Conservation (phyloP, 2,888 invertebrate genomes). For the Trichogramma evanescens region DNA sequence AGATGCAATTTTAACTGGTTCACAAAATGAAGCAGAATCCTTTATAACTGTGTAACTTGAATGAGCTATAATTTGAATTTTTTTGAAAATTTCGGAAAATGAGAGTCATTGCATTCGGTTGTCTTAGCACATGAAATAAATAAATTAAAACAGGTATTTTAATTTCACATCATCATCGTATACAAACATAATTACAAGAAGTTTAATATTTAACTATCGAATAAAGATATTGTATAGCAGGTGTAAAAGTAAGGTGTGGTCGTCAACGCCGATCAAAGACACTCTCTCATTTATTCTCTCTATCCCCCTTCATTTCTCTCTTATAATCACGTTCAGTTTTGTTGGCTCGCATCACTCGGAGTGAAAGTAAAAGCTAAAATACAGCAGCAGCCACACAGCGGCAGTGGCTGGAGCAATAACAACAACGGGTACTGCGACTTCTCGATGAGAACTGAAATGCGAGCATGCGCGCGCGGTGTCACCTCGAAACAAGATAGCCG, state of each 20-base stretch:
- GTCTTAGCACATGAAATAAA: too few relatives aligned
- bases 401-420: background rate
- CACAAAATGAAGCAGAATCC: too few relatives aligned
- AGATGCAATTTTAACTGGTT: too few relatives aligned
- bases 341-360: background rate
- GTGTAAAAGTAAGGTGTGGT: constrained; percentile 5
- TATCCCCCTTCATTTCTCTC: background rate
- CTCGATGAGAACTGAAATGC: background rate
- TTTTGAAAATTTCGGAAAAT: too few relatives aligned
- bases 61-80: too few relatives aligned
- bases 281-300: constrained; percentile 1
- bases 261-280: constrained; percentile 8
- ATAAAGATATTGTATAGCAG: too few relatives aligned
- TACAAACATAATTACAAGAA: too few relatives aligned
- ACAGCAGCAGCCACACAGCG: background rate
- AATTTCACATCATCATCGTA: too few relatives aligned
- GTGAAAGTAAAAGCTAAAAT: constrained; percentile 18
- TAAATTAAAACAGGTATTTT: too few relatives aligned
- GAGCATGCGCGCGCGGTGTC: background rate
- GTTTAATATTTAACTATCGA: too few relatives aligned
- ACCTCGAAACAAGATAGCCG: constrained; percentile 7
- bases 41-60: too few relatives aligned
- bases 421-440: background rate
- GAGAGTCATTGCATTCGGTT: too few relatives aligned
- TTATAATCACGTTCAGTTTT: background rate